Percentiles rank a stretch among this genome's conserved stretches.
phyloP scores from a whole-genome alignment of 2,113 vertebrate genomes.

The Dasypus novemcinctus region DNA sequence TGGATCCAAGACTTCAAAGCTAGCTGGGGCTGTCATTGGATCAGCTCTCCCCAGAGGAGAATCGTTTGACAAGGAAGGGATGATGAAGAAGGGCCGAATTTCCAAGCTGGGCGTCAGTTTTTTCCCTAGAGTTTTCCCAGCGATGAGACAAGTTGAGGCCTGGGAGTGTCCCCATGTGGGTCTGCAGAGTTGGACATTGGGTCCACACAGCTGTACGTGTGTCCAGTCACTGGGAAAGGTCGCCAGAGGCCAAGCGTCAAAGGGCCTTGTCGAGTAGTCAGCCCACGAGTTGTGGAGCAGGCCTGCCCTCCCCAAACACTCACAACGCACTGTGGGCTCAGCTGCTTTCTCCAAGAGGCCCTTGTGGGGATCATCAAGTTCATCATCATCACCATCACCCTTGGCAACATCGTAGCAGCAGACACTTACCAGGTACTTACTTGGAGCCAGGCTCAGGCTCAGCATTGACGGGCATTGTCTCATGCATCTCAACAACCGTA shows the following conservation, averaged over 20 bases:
- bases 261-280: background rate
- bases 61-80: background rate
- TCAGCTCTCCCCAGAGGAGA: background rate
- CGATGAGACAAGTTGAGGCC: background rate
- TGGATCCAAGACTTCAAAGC: background rate
- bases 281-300: background rate
- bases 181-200: background rate
- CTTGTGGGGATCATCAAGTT: background rate
- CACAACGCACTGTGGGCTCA: background rate
- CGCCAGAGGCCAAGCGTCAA: background rate
- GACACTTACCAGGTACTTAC: background rate
- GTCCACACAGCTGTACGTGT: background rate
- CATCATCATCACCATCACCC: no score
- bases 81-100: background rate
- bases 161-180: background rate
- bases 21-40: background rate
- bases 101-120: background rate
- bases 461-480: background rate
- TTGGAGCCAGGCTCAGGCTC: background rate
- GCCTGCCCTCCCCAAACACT: rapidly evolving
- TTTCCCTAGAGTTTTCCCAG: background rate
- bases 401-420: background rate
- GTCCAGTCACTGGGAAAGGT: background rate
- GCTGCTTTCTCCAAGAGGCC: background rate
- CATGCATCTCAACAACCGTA: background rate